phyloP scores from a whole-genome alignment of 2,113 vertebrate genomes.

The Chiloscyllium plagiosum region DNA sequence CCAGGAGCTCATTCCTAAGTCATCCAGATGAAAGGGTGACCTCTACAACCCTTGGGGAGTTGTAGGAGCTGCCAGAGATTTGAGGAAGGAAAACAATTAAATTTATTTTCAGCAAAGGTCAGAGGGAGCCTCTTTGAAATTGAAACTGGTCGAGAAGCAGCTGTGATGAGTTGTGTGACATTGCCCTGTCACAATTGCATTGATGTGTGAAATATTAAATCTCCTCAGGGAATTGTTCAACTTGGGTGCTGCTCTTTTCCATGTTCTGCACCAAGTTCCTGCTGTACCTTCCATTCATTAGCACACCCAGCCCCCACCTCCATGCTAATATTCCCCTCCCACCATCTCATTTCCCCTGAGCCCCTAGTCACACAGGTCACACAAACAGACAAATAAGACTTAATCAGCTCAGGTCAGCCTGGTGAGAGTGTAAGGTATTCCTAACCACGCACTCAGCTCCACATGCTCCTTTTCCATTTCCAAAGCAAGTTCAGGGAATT shows the following conservation, averaged over 20 bases:
- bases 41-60: slow-evolving; percentile 46
- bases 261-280: background rate
- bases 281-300: background rate
- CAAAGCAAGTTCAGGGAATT: background rate
- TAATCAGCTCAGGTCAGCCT: slow-evolving; percentile 1
- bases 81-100: slow-evolving; percentile 45
- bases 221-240: background rate
- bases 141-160: slow-evolving; percentile 44
- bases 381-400: slow-evolving; percentile 12
- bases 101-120: slow-evolving; percentile 46
- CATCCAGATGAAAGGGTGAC: slow-evolving; percentile 55
- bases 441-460: background rate
- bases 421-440: background rate
- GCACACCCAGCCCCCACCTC: background rate
- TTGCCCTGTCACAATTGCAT: accelerated
- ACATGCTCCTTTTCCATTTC: background rate
- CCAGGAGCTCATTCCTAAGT: slow-evolving; percentile 44
- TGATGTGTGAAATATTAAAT: background rate
- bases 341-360: background rate
- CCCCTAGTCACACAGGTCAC: background rate
- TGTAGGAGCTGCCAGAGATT: slow-evolving; percentile 41
- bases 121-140: slow-evolving; percentile 51
- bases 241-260: background rate
- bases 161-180: slow-evolving; percentile 40
- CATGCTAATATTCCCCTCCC: background rate